A percentile compares a stretch with the other conserved stretches of the same genome.
phyloP scores from a whole-genome alignment of 2,888 invertebrate species.

The Saturnia japonica region DNA sequence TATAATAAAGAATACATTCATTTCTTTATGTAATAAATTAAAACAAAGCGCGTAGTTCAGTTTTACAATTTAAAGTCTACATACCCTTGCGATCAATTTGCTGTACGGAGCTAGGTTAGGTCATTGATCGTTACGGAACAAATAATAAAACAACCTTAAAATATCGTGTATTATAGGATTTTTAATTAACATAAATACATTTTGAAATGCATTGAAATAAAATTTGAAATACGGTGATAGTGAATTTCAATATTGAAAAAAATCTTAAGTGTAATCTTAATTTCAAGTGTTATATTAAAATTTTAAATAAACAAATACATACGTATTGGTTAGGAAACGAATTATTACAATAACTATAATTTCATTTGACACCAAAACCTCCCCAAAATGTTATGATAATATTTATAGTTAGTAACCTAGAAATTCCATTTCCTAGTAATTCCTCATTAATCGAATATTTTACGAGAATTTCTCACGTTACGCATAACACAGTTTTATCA shows the following conservation, averaged over 20 bases:
- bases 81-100: conserved; percentile 33
- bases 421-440: conserved; percentile 11
- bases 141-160: conserved; percentile 4
- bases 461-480: conserved; percentile 21
- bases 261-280: no score
- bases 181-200: no score
- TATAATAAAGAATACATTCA: conserved; percentile 54
- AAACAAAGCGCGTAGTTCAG: conserved; percentile 40
- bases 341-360: no score
- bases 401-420: not conserved
- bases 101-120: not conserved
- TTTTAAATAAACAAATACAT: no score
- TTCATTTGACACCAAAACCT: not conserved
- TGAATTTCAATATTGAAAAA: no score
- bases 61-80: conserved; percentile 49
- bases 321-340: no score
- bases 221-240: no score
- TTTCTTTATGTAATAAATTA: conserved; percentile 36
- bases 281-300: no score
- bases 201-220: no score
- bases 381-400: not conserved
- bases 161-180: not conserved
- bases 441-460: conserved; percentile 18
- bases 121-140: not conserved
- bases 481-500: not conserved